Evolutionary conservation across 2,113 vertebrate genomes (phyloP).

Genomic region (Galemys pyrenaicus): DNA sequence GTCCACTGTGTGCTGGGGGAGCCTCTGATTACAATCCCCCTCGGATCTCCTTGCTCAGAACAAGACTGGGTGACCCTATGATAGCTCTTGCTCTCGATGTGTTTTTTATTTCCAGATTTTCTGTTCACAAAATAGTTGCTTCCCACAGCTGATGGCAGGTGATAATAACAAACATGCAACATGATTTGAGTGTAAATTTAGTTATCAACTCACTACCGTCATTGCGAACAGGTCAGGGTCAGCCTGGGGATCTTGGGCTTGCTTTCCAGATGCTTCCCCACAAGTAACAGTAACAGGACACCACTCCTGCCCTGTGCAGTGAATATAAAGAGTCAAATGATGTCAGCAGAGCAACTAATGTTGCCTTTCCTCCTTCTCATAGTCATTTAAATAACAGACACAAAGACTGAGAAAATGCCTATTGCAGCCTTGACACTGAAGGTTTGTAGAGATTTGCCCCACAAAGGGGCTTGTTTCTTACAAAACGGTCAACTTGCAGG

Average conservation of each 20-base stretch:
- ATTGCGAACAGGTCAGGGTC: not conserved
- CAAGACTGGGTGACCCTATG: not conserved
- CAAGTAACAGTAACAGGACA: not conserved
- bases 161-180: slow-evolving; percentile 26
- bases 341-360: not conserved
- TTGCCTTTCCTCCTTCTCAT: not conserved
- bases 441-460: not conserved
- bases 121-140: slow-evolving; percentile 43
- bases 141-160: slow-evolving; percentile 35
- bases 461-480: not conserved
- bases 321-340: not conserved
- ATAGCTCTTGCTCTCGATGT: not conserved
- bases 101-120: slow-evolving; percentile 6
- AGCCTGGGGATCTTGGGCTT: not conserved
- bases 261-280: not conserved
- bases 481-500: not conserved
- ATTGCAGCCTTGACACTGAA: not conserved
- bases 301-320: not conserved
- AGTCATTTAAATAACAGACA: not conserved
- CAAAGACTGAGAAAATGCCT: not conserved
- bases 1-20: not conserved
- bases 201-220: not conserved
- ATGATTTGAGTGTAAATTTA: slow-evolving; percentile 4
- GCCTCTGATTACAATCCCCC: not conserved
- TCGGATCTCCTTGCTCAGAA: not conserved